Evolutionary conservation across 2,113 vertebrate genomes (phyloP), one percentile per base, ranked within the genome.

Genomic region (Austrofundulus limnaeus): DNA sequence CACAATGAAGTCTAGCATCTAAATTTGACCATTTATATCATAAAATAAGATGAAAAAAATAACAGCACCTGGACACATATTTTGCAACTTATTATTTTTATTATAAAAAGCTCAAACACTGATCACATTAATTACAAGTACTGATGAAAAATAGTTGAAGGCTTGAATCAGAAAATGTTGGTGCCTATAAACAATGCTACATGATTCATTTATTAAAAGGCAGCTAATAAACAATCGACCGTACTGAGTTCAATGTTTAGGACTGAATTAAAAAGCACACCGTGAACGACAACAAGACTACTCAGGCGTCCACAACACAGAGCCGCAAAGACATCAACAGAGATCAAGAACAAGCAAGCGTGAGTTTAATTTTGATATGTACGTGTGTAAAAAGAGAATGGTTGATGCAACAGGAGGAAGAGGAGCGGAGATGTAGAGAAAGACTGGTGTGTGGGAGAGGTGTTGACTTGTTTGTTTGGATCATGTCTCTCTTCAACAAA

Each of bases 401-500:
- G 59, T 51, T 73, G 78, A 81, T 50, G 76, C 51, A 81, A 62
- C 61, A 75, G 70, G 72, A 82, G 73, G 73, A 78, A 74, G 65
- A 80, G 51, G 58, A 85, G 76, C 55, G 7, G 62, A 76, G 70
- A 82, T 59, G 77, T 47, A 83, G 70, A 72, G 83, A 82, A 72
- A 84, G 86, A 75, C 80, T 88, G 85, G 81, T 88, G 80, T 85
- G 88, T 86, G 86, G 86, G 88, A 81, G 86, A 85, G 77, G 86
- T 85, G 88, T 85, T 62, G 78, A 82, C 82, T 89, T 80, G 77
- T 88, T 86, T 84, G 67, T 81, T 85, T 87, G 70, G 80, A 85
- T 85, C 77, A 76, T 78, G 75, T 82, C 61, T 76, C 77, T 81
- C 70, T 51, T 83, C 55, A 75, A 76, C 53, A 79, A 85, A 82